These are phyloP conservation scores for Holcopasites calliopsidis DNA, from an alignment of 1,140 invertebrate species.

Conservation along the genomic window DNA sequence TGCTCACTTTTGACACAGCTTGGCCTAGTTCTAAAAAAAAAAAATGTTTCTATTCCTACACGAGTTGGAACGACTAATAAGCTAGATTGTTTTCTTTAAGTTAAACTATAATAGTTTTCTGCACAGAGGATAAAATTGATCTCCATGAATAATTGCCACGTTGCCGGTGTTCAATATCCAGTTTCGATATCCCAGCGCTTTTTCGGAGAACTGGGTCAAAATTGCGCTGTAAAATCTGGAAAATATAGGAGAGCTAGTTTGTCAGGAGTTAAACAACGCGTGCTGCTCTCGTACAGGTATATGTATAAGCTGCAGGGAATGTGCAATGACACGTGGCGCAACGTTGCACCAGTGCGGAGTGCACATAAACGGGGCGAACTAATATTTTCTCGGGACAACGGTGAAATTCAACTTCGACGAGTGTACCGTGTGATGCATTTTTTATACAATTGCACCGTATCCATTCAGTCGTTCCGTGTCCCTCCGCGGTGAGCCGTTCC, in stretches of 20 bases:
- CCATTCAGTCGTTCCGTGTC: neutral
- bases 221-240: slow-evolving; percentile 13
- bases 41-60: neutral
- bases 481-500: neutral
- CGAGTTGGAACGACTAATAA: no score
- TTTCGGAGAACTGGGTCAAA: slow-evolving; percentile 18
- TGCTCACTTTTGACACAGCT: slow-evolving; percentile 21
- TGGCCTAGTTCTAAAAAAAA: neutral
- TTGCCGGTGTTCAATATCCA: neutral
- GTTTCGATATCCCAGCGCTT: neutral
- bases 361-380: neutral
- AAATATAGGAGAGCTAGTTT: neutral
- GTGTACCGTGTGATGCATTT: neutral
- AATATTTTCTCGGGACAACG: neutral
- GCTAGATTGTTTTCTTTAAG: no score
- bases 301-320: neutral
- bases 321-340: slow-evolving; percentile 16
- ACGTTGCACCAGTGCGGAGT: neutral
- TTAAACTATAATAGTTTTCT: no score
- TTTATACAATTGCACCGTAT: neutral
- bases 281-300: neutral
- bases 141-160: no score
- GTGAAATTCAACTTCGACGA: neutral
- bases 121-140: no score
- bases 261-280: neutral